Percentiles rank a stretch among this genome's conserved stretches.
These are phyloP conservation scores for Peromyscus aztecus DNA, from an alignment of 2,797 vertebrate genomes.

Conservation along the genomic window DNA sequence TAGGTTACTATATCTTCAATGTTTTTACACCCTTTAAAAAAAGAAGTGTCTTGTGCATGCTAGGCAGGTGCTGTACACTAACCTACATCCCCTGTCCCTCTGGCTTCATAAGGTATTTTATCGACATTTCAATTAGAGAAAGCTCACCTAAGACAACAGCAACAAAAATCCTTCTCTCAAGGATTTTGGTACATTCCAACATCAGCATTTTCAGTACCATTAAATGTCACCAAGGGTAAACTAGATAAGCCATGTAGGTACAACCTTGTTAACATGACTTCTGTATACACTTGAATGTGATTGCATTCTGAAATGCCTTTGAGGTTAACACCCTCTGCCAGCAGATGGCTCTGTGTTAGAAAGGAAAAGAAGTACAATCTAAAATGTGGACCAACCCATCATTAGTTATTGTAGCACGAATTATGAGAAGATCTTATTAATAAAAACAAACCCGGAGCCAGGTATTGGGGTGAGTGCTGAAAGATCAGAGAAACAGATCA, in stretches of 20 bases:
- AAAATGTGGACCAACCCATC: not conserved
- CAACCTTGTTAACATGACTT: not conserved
- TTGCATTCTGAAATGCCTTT: not conserved
- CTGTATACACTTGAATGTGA: not conserved
- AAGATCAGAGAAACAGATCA: no score
- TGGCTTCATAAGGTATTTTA: not conserved
- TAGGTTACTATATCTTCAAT: not conserved
- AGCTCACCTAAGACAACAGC: not conserved
- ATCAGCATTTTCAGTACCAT: not conserved
- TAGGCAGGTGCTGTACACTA: not conserved
- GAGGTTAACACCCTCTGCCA: constrained; percentile 31
- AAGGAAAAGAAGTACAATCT: not conserved
- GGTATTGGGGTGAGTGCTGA: no score
- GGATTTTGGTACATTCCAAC: not conserved
- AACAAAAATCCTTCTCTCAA: not conserved
- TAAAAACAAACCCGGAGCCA: no score
- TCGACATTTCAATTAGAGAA: constrained; percentile 9
- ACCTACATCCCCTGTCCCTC: not conserved
- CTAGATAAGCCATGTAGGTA: not conserved
- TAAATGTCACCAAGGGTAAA: not conserved
- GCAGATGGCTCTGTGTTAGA: constrained; percentile 62
- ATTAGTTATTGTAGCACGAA: not conserved
- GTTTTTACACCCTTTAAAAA: not conserved
- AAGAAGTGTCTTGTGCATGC: not conserved
- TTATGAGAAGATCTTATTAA: no score